These are phyloP conservation scores for Dynastes hyllus DNA, from an alignment of 2,888 invertebrate genomes.

Conservation along the genomic window DNA sequence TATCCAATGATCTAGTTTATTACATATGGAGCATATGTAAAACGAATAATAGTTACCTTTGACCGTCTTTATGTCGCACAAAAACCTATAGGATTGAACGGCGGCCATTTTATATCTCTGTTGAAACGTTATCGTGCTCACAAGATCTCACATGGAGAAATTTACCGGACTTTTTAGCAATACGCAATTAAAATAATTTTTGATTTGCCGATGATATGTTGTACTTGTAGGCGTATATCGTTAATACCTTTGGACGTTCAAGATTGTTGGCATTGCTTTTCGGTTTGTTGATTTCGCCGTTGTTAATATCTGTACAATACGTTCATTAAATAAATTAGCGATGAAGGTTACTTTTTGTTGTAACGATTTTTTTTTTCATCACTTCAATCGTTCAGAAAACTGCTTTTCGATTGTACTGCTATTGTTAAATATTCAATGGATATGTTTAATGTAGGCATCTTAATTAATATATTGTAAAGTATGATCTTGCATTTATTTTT, in stretches of 20 bases:
- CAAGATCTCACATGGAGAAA: conserved; percentile 11
- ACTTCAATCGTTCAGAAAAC: not conserved
- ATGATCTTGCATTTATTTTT: too few relatives aligned
- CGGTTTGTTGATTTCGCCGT: conserved; percentile 20
- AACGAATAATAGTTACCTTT: conserved; percentile 5
- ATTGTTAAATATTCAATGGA: conserved; percentile 4
- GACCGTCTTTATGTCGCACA: conserved; percentile 19
- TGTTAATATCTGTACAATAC: conserved; percentile 34
- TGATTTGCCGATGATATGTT: not conserved
- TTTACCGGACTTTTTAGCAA: not conserved
- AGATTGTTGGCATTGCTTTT: conserved; percentile 29
- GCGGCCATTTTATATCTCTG: conserved; percentile 47
- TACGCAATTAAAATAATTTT: conserved; percentile 1
- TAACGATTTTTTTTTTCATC: conserved; percentile 29
- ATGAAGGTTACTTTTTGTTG: conserved; percentile 45
- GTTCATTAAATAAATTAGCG: conserved; percentile 40
- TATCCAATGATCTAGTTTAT: not conserved
- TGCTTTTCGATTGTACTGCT: not conserved
- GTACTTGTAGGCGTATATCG: not conserved
- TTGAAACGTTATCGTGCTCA: conserved; percentile 32
- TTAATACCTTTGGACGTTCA: not conserved
- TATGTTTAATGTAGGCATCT: not conserved
- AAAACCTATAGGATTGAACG: conserved; percentile 25
- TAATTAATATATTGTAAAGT: too few relatives aligned
- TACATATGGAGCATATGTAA: not conserved